A percentile compares a stretch with the other conserved stretches of the same genome.
These are phyloP conservation scores for Branchipolynoe longqiensis DNA, from an alignment of 2,888 invertebrate genomes.

Conservation along the genomic window DNA sequence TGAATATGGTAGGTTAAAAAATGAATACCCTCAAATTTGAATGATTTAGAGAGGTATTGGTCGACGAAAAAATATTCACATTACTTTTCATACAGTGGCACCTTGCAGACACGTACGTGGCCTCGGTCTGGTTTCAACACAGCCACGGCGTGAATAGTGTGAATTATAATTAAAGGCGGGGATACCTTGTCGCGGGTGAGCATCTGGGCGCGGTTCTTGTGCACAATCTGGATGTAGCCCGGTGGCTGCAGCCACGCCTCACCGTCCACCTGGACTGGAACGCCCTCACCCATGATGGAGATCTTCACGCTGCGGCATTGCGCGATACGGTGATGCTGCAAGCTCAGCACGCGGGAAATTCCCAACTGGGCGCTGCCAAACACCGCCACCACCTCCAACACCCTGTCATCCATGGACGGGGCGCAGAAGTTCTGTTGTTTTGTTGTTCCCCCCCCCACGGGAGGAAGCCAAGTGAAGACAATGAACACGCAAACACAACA, in stretches of 20 bases:
- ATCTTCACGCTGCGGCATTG: conserved; percentile 97
- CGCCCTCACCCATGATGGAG: conserved; percentile 94
- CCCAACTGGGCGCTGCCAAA: conserved; percentile 99
- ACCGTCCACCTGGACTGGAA: conserved; percentile 97
- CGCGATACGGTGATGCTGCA: conserved; percentile 97
- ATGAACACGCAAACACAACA: too few relatives aligned
- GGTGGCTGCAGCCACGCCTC: conserved; percentile 99
- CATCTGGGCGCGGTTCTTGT: conserved; percentile 98
- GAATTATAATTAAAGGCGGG: too few relatives aligned
- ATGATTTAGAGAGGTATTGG: too few relatives aligned
- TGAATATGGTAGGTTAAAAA: too few relatives aligned
- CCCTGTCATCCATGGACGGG: conserved; percentile 96
- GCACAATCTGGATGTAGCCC: conserved; percentile 96
- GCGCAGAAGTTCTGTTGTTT: conserved; percentile 90
- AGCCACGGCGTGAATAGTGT: too few relatives aligned
- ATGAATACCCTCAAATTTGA: too few relatives aligned
- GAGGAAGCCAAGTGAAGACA: too few relatives aligned
- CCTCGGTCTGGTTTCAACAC: too few relatives aligned
- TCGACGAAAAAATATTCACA: too few relatives aligned
- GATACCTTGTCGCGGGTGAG: conserved; percentile 92
- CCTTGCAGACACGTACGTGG: too few relatives aligned
- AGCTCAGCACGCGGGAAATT: conserved; percentile 94
- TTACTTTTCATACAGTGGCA: too few relatives aligned
- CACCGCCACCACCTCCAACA: conserved; percentile 97
- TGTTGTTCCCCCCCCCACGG: too few relatives aligned